Evolutionary conservation across 2,888 invertebrate genomes (phyloP), one percentile per base, ranked within the genome.

Genomic region (Sminthurinus aureus): DNA sequence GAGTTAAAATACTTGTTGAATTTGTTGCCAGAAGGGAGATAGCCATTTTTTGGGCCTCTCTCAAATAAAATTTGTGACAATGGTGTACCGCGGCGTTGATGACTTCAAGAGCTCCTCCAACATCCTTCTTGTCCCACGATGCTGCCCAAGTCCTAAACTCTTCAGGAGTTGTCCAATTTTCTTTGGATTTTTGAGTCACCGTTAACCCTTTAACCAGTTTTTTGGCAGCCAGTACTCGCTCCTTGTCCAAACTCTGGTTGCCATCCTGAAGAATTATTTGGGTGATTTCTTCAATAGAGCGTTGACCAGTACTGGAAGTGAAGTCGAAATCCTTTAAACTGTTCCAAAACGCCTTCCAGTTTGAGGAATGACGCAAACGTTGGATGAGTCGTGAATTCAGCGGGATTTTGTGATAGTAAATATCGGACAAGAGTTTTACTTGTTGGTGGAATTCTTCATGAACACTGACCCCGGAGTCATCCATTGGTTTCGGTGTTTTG

Each of bases 1-100:
- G 90, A 15, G 89, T 85, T 64, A 91, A 79, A 18, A 85, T 84
- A 20, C 87, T 88, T 0, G 74, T 82, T 9, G 86, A 38, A 73
- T 87, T 85, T 0, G 26, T 74, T 51, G 89, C 74, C 52, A 89
- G 85, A 67, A 87, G 83, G 22, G 89, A 81, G 12, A 89, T 85
- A 0, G 89, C 82, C n/a, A 90, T 83, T 74, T 85, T 86, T 81
- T 90, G 89, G 4, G 89, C 86, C 24, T 86, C 87, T 13, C 89
- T 86, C 6, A 89, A 81, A 38, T 83, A 20, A 24, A 87, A 87
- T 67, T 85, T 84, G 12, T 85, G 85, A 18, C 85, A 86, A 13
- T 87, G 67, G 26, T 88, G 64, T 74, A 86, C 86, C 11, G 86
- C 85, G 82, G 85, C 74, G 76, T 86, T 84, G 50, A 89, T 84